These are phyloP conservation scores for Alitta virens DNA, from an alignment of 2,888 invertebrate genomes.

Conservation along the genomic window DNA sequence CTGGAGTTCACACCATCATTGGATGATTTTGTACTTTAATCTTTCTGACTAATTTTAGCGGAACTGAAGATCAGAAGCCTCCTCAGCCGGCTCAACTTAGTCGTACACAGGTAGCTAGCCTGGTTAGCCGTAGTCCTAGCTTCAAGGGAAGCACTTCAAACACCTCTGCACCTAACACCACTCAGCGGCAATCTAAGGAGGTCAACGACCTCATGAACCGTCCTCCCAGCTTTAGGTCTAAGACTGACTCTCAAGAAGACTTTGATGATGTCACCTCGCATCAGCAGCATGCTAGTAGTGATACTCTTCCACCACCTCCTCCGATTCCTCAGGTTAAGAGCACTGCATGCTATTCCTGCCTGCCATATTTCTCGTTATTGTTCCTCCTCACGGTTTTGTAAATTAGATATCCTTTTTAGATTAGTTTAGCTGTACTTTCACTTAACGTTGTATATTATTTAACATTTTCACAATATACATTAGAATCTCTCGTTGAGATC, in stretches of 20 bases:
- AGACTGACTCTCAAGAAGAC: neutral
- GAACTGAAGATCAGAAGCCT: too few relatives aligned
- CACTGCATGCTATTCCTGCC: neutral
- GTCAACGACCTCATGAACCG: slow-evolving; percentile 23
- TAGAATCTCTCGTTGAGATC: too few relatives aligned
- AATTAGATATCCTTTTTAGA: too few relatives aligned
- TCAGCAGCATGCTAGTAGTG: neutral
- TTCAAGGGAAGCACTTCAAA: neutral
- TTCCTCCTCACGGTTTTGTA: too few relatives aligned
- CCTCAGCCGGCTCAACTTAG: neutral
- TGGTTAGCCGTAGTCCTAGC: neutral
- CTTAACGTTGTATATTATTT: too few relatives aligned
- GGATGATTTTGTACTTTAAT: too few relatives aligned
- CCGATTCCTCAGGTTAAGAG: neutral
- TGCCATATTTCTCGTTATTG: too few relatives aligned
- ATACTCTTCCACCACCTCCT: neutral
- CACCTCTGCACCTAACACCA: neutral
- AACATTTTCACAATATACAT: too few relatives aligned
- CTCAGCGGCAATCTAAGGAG: slow-evolving; percentile 12
- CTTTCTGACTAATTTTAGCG: too few relatives aligned
- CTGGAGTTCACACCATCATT: too few relatives aligned
- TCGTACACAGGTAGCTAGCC: neutral
- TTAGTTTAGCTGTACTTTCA: too few relatives aligned
- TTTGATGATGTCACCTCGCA: neutral
- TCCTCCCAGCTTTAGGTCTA: slow-evolving; percentile 15